Base-by-base conservation (phyloP, 1,140 invertebrate genomes). In the Argopecten irradians region DNA sequence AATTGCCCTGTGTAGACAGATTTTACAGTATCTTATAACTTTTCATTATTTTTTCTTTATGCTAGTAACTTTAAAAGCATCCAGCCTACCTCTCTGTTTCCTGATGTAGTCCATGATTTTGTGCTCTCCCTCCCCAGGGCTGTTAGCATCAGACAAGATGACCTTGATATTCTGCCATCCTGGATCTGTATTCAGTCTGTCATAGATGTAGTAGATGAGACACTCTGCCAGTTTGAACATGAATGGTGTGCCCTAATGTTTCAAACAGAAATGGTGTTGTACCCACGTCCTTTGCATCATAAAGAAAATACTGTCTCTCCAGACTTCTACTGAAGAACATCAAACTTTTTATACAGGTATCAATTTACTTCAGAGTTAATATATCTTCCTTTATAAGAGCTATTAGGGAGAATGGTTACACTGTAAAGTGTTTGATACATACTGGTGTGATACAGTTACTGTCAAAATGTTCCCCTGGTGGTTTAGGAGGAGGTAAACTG, bases 71-170 rank as follows among this genome's bases (percentile, higher is more conserved):
- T 19, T 88, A 86, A 83, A 87, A 34, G 28, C 28, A 41, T 28
- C n/a, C 33, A 35, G 91, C n/a, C n/a, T 92, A 97, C 97, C 97
- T 96, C 98, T 97, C 96, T 99, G 99, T 93, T 97, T 97, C n/a
- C 99, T 96, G 91, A 99, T 99, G 95, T 97, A 99, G 96, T 99
- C 99, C 99, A 99, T 99, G 92, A 99, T 99, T 96, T 99, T 99
- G 94, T 99, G 99, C 96, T 99, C 99, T 33, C 99, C 99, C 96
- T 99, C 99, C 32, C 99, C 99, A 19, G 99, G 99, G 13, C 99
- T 98, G 96, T 99, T 99, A 0, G 99, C 99, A 96, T 99, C 99
- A 16, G 99, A 99, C 22, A 99, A 96, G 92, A 99, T 99, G 0
- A 99, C 96, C 93, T 99, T 98, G 87, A 99, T 97, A 55, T 97